Base-by-base conservation (phyloP, 1,140 invertebrate species). In the Saccostrea cuccullata region DNA sequence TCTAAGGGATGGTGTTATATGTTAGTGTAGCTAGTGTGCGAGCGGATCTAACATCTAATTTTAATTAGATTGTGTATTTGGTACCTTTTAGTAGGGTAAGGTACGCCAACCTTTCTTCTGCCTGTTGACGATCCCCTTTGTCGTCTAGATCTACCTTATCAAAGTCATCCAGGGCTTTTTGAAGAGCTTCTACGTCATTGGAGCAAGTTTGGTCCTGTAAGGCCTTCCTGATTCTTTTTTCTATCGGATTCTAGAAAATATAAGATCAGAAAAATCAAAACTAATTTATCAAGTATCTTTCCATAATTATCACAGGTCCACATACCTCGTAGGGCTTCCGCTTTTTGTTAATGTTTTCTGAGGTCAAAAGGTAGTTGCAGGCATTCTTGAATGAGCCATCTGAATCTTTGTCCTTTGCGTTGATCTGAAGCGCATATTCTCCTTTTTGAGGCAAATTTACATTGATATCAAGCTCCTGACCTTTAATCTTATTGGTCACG, bases 351-450 rank as follows among this genome's bases (percentile, higher is more conserved):
- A 84, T 55, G 20, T 90, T 60, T 23, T 89, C 87, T 17, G 86
- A 55, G 8, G 86, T 85, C 55, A 90, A 40, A 23, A 90, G 86
- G 55, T 88, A 90, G 86, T 90, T 90, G 58, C 89, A 90, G 17
- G 86, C 86, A 77, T 90, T 90, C 77, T 20, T 88, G 23, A 56
- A 84, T 36, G 55, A 70, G 23, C 47, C 82, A 36, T 64, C 82
- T 2, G 87, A 86, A 15, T 86, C 67, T 86, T 36, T 73, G 36
- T 88, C 60, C 20, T 82, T 87, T 20, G 87, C 67, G 11, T 64
- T 30, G 64, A 90, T 56, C 60, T 87, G 85, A 13, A 90, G 30
- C 4, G 85, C 86, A 67, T 90, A 90, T 40, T 90, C 89, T 15
- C 87, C 89, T 12, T 86, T 26, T 20, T 82, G 73, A 3, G 89